Evolutionary conservation across 2,797 vertebrate genomes (phyloP).

Genomic region (Parauchenoglanis ngamensis): DNA sequence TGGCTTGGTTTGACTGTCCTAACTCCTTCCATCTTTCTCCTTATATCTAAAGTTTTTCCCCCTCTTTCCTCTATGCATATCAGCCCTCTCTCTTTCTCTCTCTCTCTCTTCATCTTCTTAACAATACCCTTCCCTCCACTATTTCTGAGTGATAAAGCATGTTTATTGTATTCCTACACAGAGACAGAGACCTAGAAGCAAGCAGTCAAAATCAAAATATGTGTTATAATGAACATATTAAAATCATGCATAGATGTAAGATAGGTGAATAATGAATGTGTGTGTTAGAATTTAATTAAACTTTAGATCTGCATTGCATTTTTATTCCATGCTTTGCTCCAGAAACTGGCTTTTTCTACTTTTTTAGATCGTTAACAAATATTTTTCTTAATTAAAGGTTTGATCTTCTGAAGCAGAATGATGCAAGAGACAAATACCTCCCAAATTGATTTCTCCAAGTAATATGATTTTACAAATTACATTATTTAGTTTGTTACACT

Average conservation of each 20-base stretch:
- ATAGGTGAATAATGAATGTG: background rate
- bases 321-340: background rate
- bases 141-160: constrained; percentile 2
- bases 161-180: background rate
- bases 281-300: background rate
- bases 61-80: background rate
- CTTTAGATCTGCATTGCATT: background rate
- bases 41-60: background rate
- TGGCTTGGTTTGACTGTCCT: background rate
- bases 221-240: background rate
- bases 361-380: background rate
- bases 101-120: background rate
- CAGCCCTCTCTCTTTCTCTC: background rate
- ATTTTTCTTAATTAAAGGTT: background rate
- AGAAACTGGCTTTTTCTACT: background rate
- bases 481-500: background rate
- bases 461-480: background rate
- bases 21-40: background rate
- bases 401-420: background rate
- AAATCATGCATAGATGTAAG: background rate
- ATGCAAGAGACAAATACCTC: background rate
- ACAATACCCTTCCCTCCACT: constrained; percentile 8
- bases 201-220: background rate
- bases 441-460: background rate
- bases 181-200: background rate